These are phyloP conservation scores for Scaptomyza flava DNA, from an alignment of 2,888 invertebrate species.

Conservation along the genomic window DNA sequence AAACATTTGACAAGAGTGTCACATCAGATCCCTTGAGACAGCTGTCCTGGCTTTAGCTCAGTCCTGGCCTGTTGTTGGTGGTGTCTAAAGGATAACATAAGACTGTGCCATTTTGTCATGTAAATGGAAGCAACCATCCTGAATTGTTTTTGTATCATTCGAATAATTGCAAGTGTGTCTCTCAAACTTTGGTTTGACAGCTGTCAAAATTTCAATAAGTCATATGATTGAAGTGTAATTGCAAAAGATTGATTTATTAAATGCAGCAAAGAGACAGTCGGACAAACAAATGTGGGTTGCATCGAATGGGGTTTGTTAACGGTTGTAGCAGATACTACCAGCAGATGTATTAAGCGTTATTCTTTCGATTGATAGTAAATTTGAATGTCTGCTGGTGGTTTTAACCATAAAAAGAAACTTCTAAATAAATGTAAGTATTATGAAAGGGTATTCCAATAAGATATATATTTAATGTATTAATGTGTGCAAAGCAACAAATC, in stretches of 20 bases:
- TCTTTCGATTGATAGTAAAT: slow-evolving; percentile 17
- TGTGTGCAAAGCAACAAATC: too few relatives aligned
- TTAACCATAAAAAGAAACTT: background rate
- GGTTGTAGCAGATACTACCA: slow-evolving; percentile 24
- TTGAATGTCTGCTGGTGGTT: too few relatives aligned
- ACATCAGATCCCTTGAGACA: slow-evolving; percentile 66
- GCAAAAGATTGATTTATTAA: slow-evolving; percentile 60
- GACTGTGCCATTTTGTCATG: slow-evolving; percentile 46
- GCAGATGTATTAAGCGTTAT: slow-evolving; percentile 25
- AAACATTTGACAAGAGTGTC: slow-evolving; percentile 81
- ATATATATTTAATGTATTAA: too few relatives aligned
- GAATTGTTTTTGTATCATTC: slow-evolving; percentile 4
- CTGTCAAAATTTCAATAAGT: slow-evolving; percentile 81
- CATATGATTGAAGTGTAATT: slow-evolving; percentile 62
- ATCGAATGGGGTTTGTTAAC: slow-evolving; percentile 22
- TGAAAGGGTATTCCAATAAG: background rate
- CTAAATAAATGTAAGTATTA: background rate
- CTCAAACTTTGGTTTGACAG: slow-evolving; percentile 72
- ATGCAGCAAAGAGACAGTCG: background rate
- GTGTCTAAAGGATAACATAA: slow-evolving; percentile 30
- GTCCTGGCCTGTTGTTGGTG: slow-evolving; percentile 26
- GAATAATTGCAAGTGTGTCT: slow-evolving; percentile 55
- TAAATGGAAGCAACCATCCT: slow-evolving; percentile 38
- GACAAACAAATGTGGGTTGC: slow-evolving; percentile 48
- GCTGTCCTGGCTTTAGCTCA: slow-evolving; percentile 33